Evolutionary conservation across 2,113 vertebrate species (phyloP), one percentile per base, ranked within the genome.

Genomic region (Holacanthus passer): DNA sequence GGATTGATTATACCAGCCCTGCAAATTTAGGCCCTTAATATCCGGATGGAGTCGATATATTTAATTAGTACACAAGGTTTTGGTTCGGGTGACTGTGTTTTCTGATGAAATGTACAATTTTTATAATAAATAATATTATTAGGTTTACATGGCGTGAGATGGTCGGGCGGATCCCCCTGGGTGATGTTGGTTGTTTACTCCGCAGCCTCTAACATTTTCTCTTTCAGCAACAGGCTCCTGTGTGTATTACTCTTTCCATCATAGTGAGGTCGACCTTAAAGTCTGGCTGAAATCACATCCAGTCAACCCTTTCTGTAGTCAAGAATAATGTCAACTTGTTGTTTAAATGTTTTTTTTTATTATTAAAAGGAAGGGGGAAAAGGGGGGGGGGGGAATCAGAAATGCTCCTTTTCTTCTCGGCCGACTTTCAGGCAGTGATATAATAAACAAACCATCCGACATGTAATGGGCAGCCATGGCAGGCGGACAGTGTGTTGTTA

Each of bases 91-190:
- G 12, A 47, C 7, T 17, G 10, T 41, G 22, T 56, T 55, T 79
- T 64, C 48, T 75, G 50, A 71, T 58, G 27, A 80, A 74, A 47
- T 47, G 14, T 43, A 11, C 20, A 35, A 17, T 32, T 70, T 62
- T 13, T 19, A 66, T 50, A 19, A 10, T n/a, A 20, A 20, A 5
- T 24, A 72, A 65, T 17, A 50, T 31, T 20, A 19, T 24, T 12
- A 27, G 20, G 22, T 13, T 2, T 27, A 32, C 50, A 24, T 59
- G 55, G 64, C 9, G 13, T 68, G 13, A 5, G 9, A 62, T 62
- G 47, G 32, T 2, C 3, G 5, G 9, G 7, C 50, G n/a, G 41
- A 45, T 72, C 35, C 50, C n/a, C 22, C 3, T 10, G 4, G 22
- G 27, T 14, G 27, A 62, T 22, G 22, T n/a, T 47, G 3, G 2